Base-by-base conservation (phyloP, 2,888 invertebrate species). In the Epinotia bilunana region DNA sequence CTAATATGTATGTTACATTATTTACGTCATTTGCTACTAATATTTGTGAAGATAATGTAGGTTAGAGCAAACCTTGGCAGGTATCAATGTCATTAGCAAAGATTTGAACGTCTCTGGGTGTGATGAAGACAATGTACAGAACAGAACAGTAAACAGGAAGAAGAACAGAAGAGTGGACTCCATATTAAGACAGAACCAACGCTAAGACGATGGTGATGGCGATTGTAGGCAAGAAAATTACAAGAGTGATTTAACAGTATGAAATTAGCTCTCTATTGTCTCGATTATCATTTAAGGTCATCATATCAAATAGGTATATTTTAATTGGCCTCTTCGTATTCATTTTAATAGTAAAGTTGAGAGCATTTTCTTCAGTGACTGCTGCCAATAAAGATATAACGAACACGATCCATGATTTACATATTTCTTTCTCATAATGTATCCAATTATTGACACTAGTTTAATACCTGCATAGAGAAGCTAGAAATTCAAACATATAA, bases 1-100 rank as follows among this genome's bases (percentile, higher is more conserved):
- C 69, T 74, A 74, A 74, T 64, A 74, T 74, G 74, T 64, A 74
- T 74, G 74, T 65, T 65, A 71, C 70, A 74, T 65, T 74, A 69
- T 69, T 74, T 69, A 63, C 55, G 68, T 68, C 46, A 46, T 43
- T 61, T 60, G 23, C 60, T 49, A 58, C 23, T 61, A 33, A 73
- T 61, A 67, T 61, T 73, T 20, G 11, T 58, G 18, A 28, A 39
- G 39, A 46, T 39, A 43, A 28, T 60, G n/a, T n/a, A n/a, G 2
- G 23, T 60, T 16, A 23, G 16, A 12, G 20, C 53, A 53, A 6
- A 53, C 7, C n/a, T 53, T n/a, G n/a, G n/a, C 39, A 39, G n/a
- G 7, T 53, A 53, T 6, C 53, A n/a, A 53, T n/a, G 53, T 53
- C 16, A 0, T 53, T 53, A 53, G 2, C n/a, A 53, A 53, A 53